These are phyloP conservation scores for Eupithecia tripunctaria DNA, from an alignment of 2,888 invertebrate species.

Conservation along the genomic window DNA sequence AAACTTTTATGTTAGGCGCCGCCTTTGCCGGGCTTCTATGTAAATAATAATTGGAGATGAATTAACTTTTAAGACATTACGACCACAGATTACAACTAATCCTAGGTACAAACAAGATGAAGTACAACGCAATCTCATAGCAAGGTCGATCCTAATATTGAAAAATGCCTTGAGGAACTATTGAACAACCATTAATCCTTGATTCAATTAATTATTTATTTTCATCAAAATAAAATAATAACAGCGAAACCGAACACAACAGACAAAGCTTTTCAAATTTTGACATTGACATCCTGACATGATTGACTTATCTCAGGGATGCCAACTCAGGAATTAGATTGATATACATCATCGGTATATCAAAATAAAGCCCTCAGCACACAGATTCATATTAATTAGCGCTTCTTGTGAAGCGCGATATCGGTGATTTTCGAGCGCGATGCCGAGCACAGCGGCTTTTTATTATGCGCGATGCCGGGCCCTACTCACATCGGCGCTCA, in stretches of 20 bases:
- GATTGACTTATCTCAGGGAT: too few species aligned
- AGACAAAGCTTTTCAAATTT: conserved; percentile 7
- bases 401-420: too few species aligned
- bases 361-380: too few species aligned
- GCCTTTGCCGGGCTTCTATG: not conserved
- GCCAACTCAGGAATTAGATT: too few species aligned
- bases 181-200: not conserved
- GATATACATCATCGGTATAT: too few species aligned
- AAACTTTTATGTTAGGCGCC: not conserved
- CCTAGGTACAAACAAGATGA: not conserved
- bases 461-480: too few species aligned
- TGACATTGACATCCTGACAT: not conserved
- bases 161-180: not conserved
- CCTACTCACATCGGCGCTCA: too few species aligned
- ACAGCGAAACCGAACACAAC: conserved; percentile 1
- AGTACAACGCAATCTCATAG: not conserved
- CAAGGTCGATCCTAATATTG: not conserved
- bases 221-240: not conserved
- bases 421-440: too few species aligned
- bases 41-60: not conserved
- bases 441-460: too few species aligned
- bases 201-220: not conserved
- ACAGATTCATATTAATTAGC: too few species aligned
- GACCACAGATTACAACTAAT: not conserved
- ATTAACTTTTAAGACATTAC: not conserved